Percentiles rank a stretch among this genome's conserved stretches.
Conservation (phyloP, 1,140 invertebrate genomes). For the Drosophila navojoa region DNA sequence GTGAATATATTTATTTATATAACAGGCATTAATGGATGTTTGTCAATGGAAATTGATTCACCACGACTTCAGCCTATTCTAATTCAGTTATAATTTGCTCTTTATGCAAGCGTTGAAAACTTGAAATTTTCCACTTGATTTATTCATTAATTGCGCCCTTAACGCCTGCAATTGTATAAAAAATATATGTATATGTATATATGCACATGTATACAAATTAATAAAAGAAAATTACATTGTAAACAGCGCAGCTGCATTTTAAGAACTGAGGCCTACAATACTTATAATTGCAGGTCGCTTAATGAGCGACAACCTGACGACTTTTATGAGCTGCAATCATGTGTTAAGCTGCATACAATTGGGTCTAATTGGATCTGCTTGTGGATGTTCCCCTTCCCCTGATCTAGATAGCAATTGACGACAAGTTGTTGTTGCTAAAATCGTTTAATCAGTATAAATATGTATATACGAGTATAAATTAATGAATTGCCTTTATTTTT, state of each 20-base stretch:
- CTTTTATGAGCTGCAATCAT: constrained; percentile 41
- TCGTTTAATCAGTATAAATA: too few relatives aligned
- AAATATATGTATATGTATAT: neutral
- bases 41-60: constrained; percentile 12
- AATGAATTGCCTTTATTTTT: too few relatives aligned
- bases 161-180: constrained; percentile 26
- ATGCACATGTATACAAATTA: too few relatives aligned
- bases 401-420: constrained; percentile 14
- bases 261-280: constrained; percentile 7
- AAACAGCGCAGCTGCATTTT: constrained; percentile 8
- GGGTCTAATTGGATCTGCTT: constrained; percentile 28
- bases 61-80: constrained; percentile 1
- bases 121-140: constrained; percentile 69
- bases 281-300: constrained; percentile 15
- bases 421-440: neutral
- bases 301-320: constrained; percentile 19
- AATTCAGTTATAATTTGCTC: constrained; percentile 19
- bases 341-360: constrained; percentile 39
- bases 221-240: constrained; percentile 5
- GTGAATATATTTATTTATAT: neutral
- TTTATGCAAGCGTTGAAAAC: constrained; percentile 41
- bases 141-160: constrained; percentile 51
- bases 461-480: too few relatives aligned
- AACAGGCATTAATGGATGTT: constrained; percentile 9
- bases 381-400: neutral